Evolutionary conservation across 2,797 vertebrate genomes (phyloP).

Genomic region (Coendou prehensilis): DNA sequence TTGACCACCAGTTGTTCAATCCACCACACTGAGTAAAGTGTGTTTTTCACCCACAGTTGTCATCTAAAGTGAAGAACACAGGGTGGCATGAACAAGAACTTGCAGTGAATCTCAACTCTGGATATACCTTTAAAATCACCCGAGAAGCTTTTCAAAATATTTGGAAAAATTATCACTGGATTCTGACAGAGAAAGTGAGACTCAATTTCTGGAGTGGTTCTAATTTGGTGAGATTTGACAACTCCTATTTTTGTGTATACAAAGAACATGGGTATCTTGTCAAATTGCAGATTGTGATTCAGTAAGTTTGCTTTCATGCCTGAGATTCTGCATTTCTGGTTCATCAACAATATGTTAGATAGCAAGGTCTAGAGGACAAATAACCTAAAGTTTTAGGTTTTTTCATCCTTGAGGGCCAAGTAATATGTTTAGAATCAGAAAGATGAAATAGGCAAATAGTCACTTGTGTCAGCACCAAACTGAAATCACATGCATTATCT

Average conservation of each 20-base stretch:
- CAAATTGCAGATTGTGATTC: conserved; percentile 5
- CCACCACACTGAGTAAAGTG: not conserved
- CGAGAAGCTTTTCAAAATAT: conserved; percentile 14
- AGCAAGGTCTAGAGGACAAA: conserved; percentile 11
- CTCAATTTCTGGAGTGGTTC: not conserved
- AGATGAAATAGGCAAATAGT: conserved; percentile 12
- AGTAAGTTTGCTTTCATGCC: not conserved
- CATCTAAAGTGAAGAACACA: not conserved
- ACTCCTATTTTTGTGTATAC: not conserved
- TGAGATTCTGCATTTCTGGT: conserved; percentile 7
- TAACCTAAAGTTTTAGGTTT: not conserved
- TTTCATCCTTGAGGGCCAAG: not conserved
- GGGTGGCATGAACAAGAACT: not conserved
- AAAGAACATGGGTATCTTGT: not conserved
- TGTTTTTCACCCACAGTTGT: not conserved
- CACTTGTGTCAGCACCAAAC: not conserved
- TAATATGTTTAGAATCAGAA: conserved; percentile 4
- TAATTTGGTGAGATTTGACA: not conserved
- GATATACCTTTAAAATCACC: not conserved
- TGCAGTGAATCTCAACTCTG: not conserved
- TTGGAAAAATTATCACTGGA: not conserved
- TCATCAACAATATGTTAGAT: not conserved
- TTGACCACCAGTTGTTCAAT: too few species aligned
- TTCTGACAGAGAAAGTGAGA: not conserved
- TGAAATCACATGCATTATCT: not conserved